Conservation (phyloP, 2,888 invertebrate genomes). For the Drosophila differens region DNA sequence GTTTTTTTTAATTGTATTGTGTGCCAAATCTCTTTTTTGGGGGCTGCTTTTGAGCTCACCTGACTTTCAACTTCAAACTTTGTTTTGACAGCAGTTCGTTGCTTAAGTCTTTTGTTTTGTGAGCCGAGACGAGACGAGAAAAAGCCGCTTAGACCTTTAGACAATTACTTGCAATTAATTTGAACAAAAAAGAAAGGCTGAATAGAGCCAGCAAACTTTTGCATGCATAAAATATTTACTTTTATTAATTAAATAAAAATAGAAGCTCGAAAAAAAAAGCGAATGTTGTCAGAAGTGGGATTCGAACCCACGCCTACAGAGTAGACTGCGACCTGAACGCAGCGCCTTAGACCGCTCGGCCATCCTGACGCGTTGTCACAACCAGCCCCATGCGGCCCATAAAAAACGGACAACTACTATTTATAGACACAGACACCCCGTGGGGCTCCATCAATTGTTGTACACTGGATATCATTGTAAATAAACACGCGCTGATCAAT, state of each 20-base stretch:
- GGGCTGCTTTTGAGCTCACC: slow-evolving; percentile 12
- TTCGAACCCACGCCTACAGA: slow-evolving; percentile 83
- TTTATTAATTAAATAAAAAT: neutral
- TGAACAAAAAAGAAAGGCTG: neutral
- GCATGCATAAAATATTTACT: neutral
- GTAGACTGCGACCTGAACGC: slow-evolving; percentile 84
- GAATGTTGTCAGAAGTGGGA: slow-evolving; percentile 79
- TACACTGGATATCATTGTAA: neutral
- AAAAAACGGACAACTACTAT: neutral
- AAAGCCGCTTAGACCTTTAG: slow-evolving; percentile 3
- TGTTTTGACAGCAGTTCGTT: slow-evolving; percentile 48
- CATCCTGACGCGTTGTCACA: slow-evolving; percentile 41
- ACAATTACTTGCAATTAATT: slow-evolving; percentile 9
- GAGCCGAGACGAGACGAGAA: neutral
- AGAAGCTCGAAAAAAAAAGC: too few species aligned
- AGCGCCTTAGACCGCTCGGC: slow-evolving; percentile 82
- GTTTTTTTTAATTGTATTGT: neutral
- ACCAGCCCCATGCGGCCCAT: fast-evolving
- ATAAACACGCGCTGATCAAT: neutral
- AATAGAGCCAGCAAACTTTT: neutral
- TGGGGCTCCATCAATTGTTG: neutral
- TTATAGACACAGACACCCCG: slow-evolving; percentile 1
- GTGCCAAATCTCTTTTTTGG: slow-evolving; percentile 28
- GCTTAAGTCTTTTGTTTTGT: slow-evolving; percentile 74
- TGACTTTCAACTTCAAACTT: neutral